Conservation (phyloP, 2,888 invertebrate species). For the Acutogordius australiensis region DNA sequence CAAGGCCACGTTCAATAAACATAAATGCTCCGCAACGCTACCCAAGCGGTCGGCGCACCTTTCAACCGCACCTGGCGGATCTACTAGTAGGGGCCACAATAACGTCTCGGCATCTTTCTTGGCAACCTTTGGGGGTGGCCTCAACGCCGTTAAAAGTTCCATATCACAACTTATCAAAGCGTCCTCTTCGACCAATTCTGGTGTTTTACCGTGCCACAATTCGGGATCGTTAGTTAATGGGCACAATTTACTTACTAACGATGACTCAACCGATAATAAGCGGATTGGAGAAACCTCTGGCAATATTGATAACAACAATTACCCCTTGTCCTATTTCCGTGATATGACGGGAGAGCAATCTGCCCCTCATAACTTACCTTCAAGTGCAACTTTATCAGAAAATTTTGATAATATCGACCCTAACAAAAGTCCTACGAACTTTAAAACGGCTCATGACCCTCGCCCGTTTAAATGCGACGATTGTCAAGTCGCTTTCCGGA, state of each 20-base stretch:
- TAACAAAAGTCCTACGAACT: neutral
- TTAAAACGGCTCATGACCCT: constrained; percentile 37
- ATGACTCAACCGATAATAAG: neutral
- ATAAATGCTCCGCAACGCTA: neutral
- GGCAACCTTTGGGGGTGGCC: neutral
- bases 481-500: constrained; percentile 67
- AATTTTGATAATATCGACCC: neutral
- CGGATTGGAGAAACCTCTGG: neutral
- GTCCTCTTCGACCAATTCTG: neutral
- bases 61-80: too few relatives aligned
- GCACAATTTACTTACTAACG: too few relatives aligned
- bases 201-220: neutral
- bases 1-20: neutral
- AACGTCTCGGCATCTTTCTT: neutral
- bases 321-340: neutral
- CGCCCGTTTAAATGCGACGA: constrained; percentile 79
- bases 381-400: neutral
- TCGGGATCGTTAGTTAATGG: neutral
- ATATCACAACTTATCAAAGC: too few relatives aligned
- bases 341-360: neutral
- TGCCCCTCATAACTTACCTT: neutral
- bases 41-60: neutral
- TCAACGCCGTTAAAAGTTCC: too few relatives aligned
- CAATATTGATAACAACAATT: neutral
- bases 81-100: too few relatives aligned